Evolutionary conservation across 2,888 invertebrate genomes (phyloP), one percentile per base, ranked within the genome.

Genomic region (Amiota mariae): DNA sequence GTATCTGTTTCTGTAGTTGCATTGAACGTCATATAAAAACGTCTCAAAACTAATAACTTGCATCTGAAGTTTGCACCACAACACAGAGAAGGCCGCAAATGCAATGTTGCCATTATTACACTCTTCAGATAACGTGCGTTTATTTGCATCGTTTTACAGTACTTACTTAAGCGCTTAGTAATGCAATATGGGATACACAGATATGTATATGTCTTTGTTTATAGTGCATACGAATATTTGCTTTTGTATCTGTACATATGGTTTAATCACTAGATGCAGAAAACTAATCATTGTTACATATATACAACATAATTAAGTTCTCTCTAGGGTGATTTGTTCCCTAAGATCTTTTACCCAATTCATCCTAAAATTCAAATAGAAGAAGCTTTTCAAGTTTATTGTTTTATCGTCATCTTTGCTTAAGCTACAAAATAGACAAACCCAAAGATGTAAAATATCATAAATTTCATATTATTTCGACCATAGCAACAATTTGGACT

Each of bases 41-140:
- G 48, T 66, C 15, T 49, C 66, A 48, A 48, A 66, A 66, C 66
- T 66, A 66, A 66, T 66, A 66, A 36, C 63, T 36, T 63, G 18
- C 36, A 46, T 1, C 63, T 36, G 54, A 63, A 63, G 63, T 63
- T 63, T n/a, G 24, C n/a, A 36, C 36, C 36, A 36, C 36, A 36
- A 36, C 36, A 6, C 36, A 36, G 2, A 63, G 46, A 8, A 63
- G 63, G 15, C 63, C 63, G 46, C 46, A 63, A 63, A 13, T 59
- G 59, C 59, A 11, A 11, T 20, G 18, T 51, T n/a, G 4, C 3
- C 54, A n/a, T 51, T n/a, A 51, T 51, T n/a, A 6, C 36, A 36
- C 36, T 6, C 36, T 6, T n/a, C n/a, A n/a, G n/a, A n/a, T n/a
- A n/a, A n/a, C n/a, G n/a, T n/a, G 2, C 36, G 36, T 36, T 36